These are phyloP conservation scores for Tangara arthus DNA, from an alignment of 2,797 vertebrate species.

Conservation along the genomic window DNA sequence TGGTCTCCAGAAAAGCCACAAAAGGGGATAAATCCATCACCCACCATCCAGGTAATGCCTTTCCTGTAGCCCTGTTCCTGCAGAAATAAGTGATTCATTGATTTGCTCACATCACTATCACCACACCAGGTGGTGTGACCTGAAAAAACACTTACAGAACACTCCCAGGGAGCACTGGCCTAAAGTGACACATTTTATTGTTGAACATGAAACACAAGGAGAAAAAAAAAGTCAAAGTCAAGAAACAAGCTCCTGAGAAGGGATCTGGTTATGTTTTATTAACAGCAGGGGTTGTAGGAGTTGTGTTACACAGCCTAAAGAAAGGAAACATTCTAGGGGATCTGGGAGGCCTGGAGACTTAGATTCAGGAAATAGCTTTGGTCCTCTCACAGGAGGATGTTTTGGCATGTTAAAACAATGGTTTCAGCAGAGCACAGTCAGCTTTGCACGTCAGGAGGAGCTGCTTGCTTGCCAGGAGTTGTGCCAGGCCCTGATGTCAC, in stretches of 20 bases:
- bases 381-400: not conserved
- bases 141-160: not conserved
- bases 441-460: not conserved
- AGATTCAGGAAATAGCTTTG: not conserved
- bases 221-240: not conserved
- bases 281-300: not conserved
- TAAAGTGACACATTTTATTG: not conserved
- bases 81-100: not conserved
- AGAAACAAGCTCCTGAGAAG: not conserved
- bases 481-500: not conserved
- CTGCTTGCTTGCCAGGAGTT: not conserved
- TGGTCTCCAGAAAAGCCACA: not conserved
- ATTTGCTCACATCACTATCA: not conserved
- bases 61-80: not conserved
- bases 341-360: not conserved
- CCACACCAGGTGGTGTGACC: not conserved
- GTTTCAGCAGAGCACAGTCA: not conserved
- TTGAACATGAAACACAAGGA: not conserved
- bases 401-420: not conserved
- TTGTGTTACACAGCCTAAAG: not conserved
- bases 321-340: not conserved
- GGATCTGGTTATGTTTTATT: not conserved
- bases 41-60: fast-evolving
- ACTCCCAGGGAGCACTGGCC: not conserved
- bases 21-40: not conserved